These are phyloP conservation scores for Planococcus citri DNA, from an alignment of 1,140 invertebrate genomes.

Conservation along the genomic window DNA sequence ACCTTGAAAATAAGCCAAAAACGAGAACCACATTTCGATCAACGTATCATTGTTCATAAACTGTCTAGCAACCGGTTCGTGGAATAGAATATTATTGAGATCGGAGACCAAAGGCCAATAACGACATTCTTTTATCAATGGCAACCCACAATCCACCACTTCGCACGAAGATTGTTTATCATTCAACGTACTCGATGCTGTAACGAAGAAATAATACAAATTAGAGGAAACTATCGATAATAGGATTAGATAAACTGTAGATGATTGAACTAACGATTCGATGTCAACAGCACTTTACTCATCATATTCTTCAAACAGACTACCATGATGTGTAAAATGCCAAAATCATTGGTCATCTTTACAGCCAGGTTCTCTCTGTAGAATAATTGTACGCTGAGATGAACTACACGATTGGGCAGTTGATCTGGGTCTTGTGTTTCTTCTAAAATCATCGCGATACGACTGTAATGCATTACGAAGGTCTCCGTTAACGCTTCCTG, in stretches of 20 bases:
- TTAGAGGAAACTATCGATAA: no score
- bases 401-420: conserved; percentile 86
- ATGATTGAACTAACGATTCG: conserved; percentile 67
- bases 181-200: background rate
- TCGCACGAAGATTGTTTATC: conserved; percentile 27
- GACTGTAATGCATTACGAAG: conserved; percentile 89
- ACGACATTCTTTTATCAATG: conserved; percentile 93
- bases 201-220: background rate
- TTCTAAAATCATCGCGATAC: conserved; percentile 83
- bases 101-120: conserved; percentile 97
- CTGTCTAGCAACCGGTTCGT: conserved; percentile 73
- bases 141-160: conserved; percentile 83
- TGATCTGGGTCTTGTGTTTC: conserved; percentile 73
- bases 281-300: conserved; percentile 71
- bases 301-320: conserved; percentile 89
- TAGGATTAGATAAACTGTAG: no score
- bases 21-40: conserved; percentile 87
- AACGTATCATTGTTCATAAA: conserved; percentile 78
- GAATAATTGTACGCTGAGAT: conserved; percentile 92
- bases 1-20: conserved; percentile 92
- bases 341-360: conserved; percentile 77
- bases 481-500: conserved; percentile 82
- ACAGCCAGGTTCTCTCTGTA: conserved; percentile 82
- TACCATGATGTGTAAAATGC: conserved; percentile 87
- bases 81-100: conserved; percentile 92